Percentiles rank a stretch among this genome's conserved stretches.
These are phyloP conservation scores for Neofelis nebulosa DNA, from an alignment of 2,113 vertebrate genomes.

Conservation along the genomic window DNA sequence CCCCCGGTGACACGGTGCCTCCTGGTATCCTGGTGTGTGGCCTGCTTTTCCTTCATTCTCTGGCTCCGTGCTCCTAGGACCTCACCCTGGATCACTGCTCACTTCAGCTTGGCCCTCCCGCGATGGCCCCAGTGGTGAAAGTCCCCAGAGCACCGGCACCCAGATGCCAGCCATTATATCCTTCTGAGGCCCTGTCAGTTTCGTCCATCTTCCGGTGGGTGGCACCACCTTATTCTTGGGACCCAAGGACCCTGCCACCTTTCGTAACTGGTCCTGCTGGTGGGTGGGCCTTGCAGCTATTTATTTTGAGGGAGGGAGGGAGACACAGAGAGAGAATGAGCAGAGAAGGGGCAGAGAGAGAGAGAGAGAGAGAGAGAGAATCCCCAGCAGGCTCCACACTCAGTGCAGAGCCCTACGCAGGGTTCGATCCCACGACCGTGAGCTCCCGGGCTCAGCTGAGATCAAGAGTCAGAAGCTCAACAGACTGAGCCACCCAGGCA, in stretches of 20 bases:
- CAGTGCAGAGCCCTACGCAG: too few relatives aligned
- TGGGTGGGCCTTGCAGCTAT: not conserved
- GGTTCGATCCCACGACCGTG: too few relatives aligned
- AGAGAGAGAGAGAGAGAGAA: too few relatives aligned
- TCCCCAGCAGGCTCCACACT: too few relatives aligned
- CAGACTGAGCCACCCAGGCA: too few relatives aligned
- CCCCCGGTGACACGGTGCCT: fast-evolving
- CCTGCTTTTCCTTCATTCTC: not conserved
- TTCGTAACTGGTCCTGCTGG: not conserved
- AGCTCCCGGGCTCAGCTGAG: too few relatives aligned
- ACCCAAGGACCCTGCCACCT: not conserved
- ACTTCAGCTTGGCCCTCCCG: not conserved
- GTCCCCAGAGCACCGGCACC: too few relatives aligned
- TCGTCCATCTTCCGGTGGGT: not conserved
- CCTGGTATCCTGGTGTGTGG: not conserved
- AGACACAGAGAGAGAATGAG: too few relatives aligned
- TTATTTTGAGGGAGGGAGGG: not conserved
- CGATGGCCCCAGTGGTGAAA: not conserved
- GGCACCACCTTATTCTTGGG: not conserved
- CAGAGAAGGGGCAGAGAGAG: too few relatives aligned
- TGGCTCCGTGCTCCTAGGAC: not conserved
- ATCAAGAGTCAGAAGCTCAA: too few relatives aligned
- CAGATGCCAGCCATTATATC: not conserved
- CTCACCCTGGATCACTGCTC: not conserved
- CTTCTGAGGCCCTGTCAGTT: not conserved